A percentile compares a stretch with the other conserved stretches of the same genome.
Conservation (phyloP, 2,113 vertebrate species). For the Sapayoa aenigma region DNA sequence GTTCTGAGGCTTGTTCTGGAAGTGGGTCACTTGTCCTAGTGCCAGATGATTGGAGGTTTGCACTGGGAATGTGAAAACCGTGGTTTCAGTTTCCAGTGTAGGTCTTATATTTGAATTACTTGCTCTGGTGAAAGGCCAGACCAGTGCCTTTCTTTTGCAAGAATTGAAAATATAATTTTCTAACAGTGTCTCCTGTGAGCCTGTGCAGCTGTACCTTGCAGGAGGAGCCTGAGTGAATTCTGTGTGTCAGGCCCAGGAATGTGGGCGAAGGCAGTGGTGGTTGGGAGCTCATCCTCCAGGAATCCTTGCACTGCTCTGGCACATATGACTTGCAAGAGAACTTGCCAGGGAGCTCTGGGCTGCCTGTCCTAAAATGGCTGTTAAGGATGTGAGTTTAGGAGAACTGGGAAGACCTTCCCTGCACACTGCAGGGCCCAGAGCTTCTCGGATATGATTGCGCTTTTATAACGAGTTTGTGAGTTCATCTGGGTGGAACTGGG, state of each 20-base stretch:
- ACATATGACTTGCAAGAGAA: background rate
- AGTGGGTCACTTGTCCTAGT: background rate
- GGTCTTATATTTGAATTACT: background rate
- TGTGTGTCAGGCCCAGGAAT: conserved; percentile 40
- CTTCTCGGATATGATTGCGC: background rate
- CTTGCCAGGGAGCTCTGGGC: conserved; percentile 53
- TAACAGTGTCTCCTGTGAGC: background rate
- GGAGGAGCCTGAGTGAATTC: background rate
- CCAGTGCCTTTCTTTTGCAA: background rate
- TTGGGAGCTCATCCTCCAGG: conserved; percentile 58
- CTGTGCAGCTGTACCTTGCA: background rate
- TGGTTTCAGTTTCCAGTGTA: background rate
- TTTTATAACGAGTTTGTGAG: background rate
- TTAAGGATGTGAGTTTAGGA: conserved; percentile 11
- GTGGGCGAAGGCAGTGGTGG: background rate
- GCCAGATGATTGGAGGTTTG: background rate
- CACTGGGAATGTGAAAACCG: background rate
- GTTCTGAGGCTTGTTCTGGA: background rate
- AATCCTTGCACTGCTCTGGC: conserved; percentile 28
- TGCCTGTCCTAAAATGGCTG: conserved; percentile 64
- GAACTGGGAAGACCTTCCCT: background rate
- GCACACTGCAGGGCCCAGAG: background rate
- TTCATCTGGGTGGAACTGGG: conserved; percentile 49
- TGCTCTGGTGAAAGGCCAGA: background rate
- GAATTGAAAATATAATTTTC: background rate